A percentile compares a stretch with the other conserved stretches of the same genome.
These are phyloP conservation scores for Oryzias dopingdopingensis DNA, from an alignment of 2,797 vertebrate species.

Conservation along the genomic window DNA sequence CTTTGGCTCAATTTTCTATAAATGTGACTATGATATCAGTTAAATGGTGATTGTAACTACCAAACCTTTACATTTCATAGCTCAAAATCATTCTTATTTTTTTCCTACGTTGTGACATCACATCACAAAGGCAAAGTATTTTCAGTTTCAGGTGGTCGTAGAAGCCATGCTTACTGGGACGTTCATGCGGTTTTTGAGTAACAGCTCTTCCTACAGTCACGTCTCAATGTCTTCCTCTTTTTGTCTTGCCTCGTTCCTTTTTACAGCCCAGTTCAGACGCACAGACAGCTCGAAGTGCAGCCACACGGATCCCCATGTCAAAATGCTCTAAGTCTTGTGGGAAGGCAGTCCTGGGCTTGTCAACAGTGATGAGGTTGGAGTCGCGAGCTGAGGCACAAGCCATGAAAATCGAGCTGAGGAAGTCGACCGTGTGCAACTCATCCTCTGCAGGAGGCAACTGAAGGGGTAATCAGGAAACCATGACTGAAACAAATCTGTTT, in stretches of 20 bases:
- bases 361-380: conserved; percentile 87
- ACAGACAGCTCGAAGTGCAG: conserved; percentile 81
- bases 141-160: too few relatives aligned
- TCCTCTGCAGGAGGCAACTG: conserved; percentile 84
- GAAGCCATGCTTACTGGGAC: too few relatives aligned
- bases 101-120: too few relatives aligned
- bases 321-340: conserved; percentile 91
- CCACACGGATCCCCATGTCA: conserved; percentile 91
- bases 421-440: conserved; percentile 80
- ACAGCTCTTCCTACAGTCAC: not conserved
- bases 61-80: not conserved
- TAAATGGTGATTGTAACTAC: not conserved
- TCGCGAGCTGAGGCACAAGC: conserved; percentile 89
- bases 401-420: conserved; percentile 98
- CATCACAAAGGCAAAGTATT: too few relatives aligned
- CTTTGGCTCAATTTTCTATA: not conserved
- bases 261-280: conserved; percentile 83
- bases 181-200: not conserved
- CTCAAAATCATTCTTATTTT: not conserved
- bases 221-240: not conserved
- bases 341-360: conserved; percentile 85
- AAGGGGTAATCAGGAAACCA: conserved; percentile 51
- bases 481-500: conserved; percentile 5
- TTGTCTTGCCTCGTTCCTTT: not conserved
- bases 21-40: not conserved